A percentile compares a stretch with the other conserved stretches of the same genome.
Conservation (phyloP, 2,797 vertebrate species). For the Zalophus californianus region DNA sequence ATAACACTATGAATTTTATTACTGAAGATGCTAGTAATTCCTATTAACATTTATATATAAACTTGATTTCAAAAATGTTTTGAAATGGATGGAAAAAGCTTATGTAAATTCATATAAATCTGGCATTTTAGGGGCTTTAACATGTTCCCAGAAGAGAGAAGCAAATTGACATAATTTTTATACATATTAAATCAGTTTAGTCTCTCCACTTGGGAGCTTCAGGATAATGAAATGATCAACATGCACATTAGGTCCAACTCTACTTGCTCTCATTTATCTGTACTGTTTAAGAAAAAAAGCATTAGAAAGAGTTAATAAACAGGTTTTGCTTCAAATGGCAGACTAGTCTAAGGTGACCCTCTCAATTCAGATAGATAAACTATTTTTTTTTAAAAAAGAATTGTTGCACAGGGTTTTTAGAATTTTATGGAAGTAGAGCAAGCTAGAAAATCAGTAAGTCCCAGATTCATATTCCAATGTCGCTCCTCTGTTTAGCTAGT, state of each 20-base stretch:
- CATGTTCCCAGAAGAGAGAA: conserved; percentile 54
- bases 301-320: conserved; percentile 52
- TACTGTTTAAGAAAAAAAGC: conserved; percentile 36
- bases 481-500: background rate
- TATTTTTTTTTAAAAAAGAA: conserved; percentile 9
- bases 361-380: conserved; percentile 25
- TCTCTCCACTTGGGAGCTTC: conserved; percentile 46
- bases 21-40: conserved; percentile 48
- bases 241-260: background rate
- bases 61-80: conserved; percentile 74
- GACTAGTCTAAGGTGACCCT: conserved; percentile 4
- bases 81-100: conserved; percentile 56
- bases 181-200: conserved; percentile 72
- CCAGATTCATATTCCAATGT: conserved; percentile 14
- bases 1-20: conserved; percentile 66
- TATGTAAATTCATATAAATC: conserved; percentile 69
- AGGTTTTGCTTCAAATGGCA: conserved; percentile 61
- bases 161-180: conserved; percentile 60
- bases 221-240: conserved; percentile 60
- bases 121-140: conserved; percentile 59
- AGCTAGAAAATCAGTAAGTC: conserved; percentile 16
- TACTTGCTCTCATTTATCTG: conserved; percentile 51
- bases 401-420: conserved; percentile 53
- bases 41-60: conserved; percentile 79
- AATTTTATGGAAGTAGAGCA: conserved; percentile 54